Percentiles rank a stretch among this genome's conserved stretches.
phyloP scores from a whole-genome alignment of 2,113 vertebrate species.

The Eurypyga helias region DNA sequence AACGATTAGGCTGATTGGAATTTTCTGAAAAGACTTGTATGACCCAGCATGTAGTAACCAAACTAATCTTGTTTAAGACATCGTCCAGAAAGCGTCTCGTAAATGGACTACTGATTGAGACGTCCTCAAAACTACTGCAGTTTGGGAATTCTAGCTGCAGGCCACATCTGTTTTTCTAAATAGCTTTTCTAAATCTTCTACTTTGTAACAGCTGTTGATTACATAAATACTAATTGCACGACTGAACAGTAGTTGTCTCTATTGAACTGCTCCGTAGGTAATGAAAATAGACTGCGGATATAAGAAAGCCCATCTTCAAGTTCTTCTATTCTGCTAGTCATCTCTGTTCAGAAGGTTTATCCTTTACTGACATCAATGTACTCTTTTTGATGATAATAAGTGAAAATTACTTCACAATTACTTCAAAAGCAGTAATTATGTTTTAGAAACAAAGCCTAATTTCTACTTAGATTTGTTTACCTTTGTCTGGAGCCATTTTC shows the following conservation, averaged over 20 bases:
- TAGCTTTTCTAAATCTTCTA: conserved; percentile 23
- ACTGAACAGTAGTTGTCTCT: neutral
- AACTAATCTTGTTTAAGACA: neutral
- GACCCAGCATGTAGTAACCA: neutral
- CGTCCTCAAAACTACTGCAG: neutral
- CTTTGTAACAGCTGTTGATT: conserved; percentile 47
- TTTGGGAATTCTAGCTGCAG: conserved; percentile 10
- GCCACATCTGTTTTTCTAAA: conserved; percentile 6
- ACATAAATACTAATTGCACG: neutral
- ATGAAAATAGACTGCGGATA: neutral
- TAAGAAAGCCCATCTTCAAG: neutral
- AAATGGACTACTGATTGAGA: neutral
- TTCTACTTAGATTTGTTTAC: conserved; percentile 40
- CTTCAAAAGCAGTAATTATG: conserved; percentile 48
- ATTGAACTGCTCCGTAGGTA: neutral
- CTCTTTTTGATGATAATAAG: neutral
- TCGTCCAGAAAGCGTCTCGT: neutral
- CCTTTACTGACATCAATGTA: neutral
- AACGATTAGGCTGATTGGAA: neutral
- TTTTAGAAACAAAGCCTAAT: conserved; percentile 14
- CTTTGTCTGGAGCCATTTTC: conserved; percentile 11
- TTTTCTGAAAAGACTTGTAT: neutral
- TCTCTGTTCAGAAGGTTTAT: neutral
- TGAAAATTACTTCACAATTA: conserved; percentile 25
- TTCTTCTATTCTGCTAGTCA: neutral